These are phyloP conservation scores for Danaus melanippus DNA, from an alignment of 1,140 invertebrate species.

Conservation along the genomic window DNA sequence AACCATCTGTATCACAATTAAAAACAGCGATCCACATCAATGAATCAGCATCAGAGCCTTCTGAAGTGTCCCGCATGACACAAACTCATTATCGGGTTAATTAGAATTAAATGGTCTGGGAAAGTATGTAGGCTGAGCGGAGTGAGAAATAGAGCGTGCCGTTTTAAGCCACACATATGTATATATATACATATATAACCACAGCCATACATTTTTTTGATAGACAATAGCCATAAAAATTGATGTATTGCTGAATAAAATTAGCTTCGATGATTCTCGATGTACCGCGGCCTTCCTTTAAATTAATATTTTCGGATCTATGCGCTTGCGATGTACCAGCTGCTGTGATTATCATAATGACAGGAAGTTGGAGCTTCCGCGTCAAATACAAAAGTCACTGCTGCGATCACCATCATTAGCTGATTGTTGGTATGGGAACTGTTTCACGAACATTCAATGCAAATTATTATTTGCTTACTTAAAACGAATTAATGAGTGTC, in stretches of 20 bases:
- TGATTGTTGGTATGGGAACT: conserved; percentile 12
- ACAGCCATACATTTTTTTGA: too few relatives aligned
- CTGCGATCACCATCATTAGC: conserved; percentile 19
- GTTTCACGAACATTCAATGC: conserved; percentile 8
- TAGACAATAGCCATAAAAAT: too few relatives aligned
- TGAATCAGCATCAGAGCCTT: too few relatives aligned
- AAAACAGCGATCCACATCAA: too few relatives aligned
- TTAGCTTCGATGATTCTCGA: too few relatives aligned
- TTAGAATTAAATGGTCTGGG: conserved; percentile 5
- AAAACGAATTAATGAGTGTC: too few relatives aligned
- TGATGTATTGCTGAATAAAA: too few relatives aligned
- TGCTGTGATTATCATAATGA: conserved; percentile 19
- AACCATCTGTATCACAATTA: too few relatives aligned
- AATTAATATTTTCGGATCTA: too few relatives aligned
- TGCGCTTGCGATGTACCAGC: background rate
- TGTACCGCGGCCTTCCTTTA: too few relatives aligned
- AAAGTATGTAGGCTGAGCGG: conserved; percentile 1
- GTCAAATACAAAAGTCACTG: conserved; percentile 17
- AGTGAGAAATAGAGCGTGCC: background rate
- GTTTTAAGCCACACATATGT: conserved; percentile 1
- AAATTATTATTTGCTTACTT: too few relatives aligned
- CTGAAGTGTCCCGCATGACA: background rate
- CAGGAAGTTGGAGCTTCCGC: conserved; percentile 24
- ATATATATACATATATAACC: too few relatives aligned
- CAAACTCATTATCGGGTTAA: conserved; percentile 5